These are phyloP conservation scores for Parazoanthus atlanticus DNA, from an alignment of 92 coral and sea anemone species.

Conservation along the genomic window DNA sequence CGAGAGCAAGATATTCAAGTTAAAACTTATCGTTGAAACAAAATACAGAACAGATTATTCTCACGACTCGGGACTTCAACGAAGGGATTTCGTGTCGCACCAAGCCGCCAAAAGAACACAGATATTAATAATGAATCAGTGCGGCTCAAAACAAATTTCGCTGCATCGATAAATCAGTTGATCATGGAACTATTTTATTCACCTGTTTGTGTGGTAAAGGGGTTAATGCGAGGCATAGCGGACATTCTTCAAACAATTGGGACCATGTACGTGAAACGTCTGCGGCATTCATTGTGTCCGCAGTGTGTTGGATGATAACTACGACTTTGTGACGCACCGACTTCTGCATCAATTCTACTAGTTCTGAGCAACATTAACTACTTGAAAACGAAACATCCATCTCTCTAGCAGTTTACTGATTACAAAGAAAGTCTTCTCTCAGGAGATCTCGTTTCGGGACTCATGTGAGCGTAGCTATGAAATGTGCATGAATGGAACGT, in stretches of 20 bases:
- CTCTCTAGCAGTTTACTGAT: background rate
- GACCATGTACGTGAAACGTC: constrained; percentile 48
- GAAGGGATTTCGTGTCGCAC: constrained; percentile 29
- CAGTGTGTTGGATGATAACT: constrained; percentile 41
- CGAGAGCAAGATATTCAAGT: constrained; percentile 25
- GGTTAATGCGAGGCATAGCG: constrained; percentile 79
- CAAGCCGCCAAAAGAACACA: constrained; percentile 18
- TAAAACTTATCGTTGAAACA: background rate
- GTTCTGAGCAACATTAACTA: background rate
- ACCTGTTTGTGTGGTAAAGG: constrained; percentile 69
- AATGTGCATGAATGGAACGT: constrained; percentile 29
- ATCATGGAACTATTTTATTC: constrained; percentile 51
- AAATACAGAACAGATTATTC: constrained; percentile 19
- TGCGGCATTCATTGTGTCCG: constrained; percentile 74
- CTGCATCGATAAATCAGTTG: constrained; percentile 31
- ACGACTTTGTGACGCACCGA: constrained; percentile 26
- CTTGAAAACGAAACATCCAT: background rate
- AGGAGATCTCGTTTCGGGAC: constrained; percentile 41
- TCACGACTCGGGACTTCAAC: constrained; percentile 16
- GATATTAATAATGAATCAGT: constrained; percentile 13
- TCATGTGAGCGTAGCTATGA: constrained; percentile 1
- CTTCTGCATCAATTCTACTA: constrained; percentile 18
- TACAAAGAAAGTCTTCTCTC: background rate
- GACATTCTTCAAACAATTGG: constrained; percentile 85
- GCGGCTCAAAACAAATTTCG: constrained; percentile 41